A percentile compares a stretch with the other conserved stretches of the same genome.
Conservation (phyloP, 2,888 invertebrate species). For the Agonopterix alstromeriana region DNA sequence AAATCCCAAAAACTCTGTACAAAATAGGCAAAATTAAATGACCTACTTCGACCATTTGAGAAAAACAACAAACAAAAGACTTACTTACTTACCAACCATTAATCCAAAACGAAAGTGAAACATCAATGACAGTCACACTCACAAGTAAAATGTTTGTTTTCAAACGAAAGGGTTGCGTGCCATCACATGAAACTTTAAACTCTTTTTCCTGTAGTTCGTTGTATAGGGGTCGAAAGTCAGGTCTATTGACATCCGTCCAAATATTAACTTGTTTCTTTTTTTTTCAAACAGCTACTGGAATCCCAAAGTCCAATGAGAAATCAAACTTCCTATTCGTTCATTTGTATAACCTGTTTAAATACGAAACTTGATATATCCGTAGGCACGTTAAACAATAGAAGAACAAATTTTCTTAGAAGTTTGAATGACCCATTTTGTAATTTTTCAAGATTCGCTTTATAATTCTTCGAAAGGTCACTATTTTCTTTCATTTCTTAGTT, state of each 20-base stretch:
- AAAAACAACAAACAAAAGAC: no score
- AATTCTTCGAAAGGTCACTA: no score
- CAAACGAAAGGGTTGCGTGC: conserved; percentile 47
- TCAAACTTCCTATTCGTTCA: conserved; percentile 9
- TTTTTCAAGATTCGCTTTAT: no score
- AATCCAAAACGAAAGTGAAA: conserved; percentile 30
- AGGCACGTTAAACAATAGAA: no score
- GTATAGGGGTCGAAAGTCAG: conserved; percentile 53
- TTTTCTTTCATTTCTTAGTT: no score
- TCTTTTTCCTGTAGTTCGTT: conserved; percentile 47
- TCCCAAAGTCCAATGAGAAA: conserved; percentile 13
- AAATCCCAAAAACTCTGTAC: no score
- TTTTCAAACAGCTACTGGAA: conserved; percentile 46
- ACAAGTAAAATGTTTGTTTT: conserved; percentile 46
- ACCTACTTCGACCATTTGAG: no score
- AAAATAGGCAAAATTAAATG: no score
- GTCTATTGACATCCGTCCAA: conserved; percentile 63
- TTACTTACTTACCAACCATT: neutral
- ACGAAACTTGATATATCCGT: neutral
- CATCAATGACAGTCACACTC: conserved; percentile 22
- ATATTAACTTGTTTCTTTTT: conserved; percentile 25
- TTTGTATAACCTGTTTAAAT: conserved; percentile 7
- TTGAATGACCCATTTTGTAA: no score
- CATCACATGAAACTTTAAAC: conserved; percentile 47
- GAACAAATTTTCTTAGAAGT: no score